Base-by-base conservation (phyloP, 2,113 vertebrate genomes). In the Siniperca knerii region DNA sequence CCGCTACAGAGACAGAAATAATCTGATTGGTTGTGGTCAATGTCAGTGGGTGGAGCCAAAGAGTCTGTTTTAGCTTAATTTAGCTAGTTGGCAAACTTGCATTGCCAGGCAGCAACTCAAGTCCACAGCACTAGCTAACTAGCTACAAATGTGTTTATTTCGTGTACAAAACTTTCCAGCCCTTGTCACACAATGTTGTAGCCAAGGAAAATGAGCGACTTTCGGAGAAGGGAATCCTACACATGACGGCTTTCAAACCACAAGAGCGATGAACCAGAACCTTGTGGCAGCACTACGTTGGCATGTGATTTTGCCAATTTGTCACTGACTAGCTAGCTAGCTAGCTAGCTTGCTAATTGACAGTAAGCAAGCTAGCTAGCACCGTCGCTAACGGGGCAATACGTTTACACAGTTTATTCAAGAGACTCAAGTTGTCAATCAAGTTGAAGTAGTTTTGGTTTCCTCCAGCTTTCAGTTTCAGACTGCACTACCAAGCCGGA, bases 11-110 rank as follows among this genome's bases (percentile, higher is more conserved):
- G 68, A 57, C 46, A 21, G 9, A 29, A 8, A n/a, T 21, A 33
- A 62, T 61, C 16, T 15, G 44, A 74, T 48, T 58, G 40, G 78
- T 54, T 75, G 50, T 6, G 21, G 4, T 54, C 21, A 67, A 79
- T 23, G 3, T 67, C 11, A 55, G 29, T 29, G 23, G 73, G 46
- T 62, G 50, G 13, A 42, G 46, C 21, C 25, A 64, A 75, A 69
- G 2, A 48, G 12, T 64, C 58, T 42, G 25, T 33, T 60, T 61
- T 33, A 12, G 21, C 55, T 33, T 52, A 11, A 68, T 0, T 67
- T 52, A n/a, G 21, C 12, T 5, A 8, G 7, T 23, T 66, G 29
- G 9, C 8, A 12, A 52, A 50, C 15, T 70, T 69, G 4, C 42
- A 57, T 50, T 5, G 13, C 25, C 21, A 21, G 10, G 4, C 1